These are phyloP conservation scores for Camelus bactrianus DNA, from an alignment of 2,113 vertebrate genomes.

Conservation along the genomic window DNA sequence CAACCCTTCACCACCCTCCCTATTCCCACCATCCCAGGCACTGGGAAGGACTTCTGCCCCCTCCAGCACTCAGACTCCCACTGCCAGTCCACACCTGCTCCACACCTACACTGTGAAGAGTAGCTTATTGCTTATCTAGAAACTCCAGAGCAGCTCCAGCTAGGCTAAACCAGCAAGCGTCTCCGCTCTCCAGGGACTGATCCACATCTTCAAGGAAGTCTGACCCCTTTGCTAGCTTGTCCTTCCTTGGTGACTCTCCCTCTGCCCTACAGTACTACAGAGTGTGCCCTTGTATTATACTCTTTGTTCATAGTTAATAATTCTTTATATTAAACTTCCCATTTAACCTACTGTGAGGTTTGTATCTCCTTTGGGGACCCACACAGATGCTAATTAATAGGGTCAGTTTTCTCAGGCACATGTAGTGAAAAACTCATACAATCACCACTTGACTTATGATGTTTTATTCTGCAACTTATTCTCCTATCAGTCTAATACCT, in stretches of 20 bases:
- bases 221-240: background rate
- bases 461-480: background rate
- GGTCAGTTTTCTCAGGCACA: background rate
- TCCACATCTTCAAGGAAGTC: background rate
- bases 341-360: background rate
- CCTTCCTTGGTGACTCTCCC: background rate
- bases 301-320: background rate
- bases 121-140: background rate
- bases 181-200: background rate
- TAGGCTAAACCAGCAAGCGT: background rate
- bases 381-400: background rate
- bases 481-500: background rate
- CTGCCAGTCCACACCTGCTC: accelerated
- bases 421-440: background rate
- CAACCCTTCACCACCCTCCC: background rate
- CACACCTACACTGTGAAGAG: background rate
- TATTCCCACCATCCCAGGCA: too few relatives aligned
- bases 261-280: background rate
- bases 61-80: background rate
- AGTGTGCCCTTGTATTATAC: background rate
- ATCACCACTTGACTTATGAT: background rate
- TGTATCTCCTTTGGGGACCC: background rate
- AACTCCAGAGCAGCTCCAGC: background rate
- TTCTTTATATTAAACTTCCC: background rate
- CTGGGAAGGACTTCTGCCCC: background rate